These are phyloP conservation scores for Drosophila percnosoma DNA, from an alignment of 2,888 invertebrate species.

Conservation along the genomic window DNA sequence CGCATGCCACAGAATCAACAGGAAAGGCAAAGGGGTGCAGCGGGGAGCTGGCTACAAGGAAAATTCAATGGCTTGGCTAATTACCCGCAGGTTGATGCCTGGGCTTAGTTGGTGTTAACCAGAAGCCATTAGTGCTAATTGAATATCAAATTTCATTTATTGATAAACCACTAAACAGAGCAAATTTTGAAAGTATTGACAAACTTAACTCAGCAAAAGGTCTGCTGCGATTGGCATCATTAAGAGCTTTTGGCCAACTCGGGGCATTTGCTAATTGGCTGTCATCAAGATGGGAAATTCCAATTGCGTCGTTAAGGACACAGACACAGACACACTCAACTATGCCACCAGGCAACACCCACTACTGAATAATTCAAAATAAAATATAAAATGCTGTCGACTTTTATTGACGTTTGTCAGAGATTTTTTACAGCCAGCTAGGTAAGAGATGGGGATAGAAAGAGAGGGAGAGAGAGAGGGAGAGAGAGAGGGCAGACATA, in stretches of 20 bases:
- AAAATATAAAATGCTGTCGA: constrained; percentile 53
- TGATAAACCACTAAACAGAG: constrained; percentile 16
- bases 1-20: constrained; percentile 37
- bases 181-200: constrained; percentile 37
- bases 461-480: background rate
- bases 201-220: background rate
- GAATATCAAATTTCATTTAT: constrained; percentile 65
- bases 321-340: background rate
- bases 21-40: constrained; percentile 9
- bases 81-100: constrained; percentile 6
- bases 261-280: constrained; percentile 42
- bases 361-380: constrained; percentile 49
- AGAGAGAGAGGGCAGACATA: constrained; percentile 9
- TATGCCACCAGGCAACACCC: background rate
- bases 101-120: constrained; percentile 30
- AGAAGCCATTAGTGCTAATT: constrained; percentile 73
- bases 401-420: constrained; percentile 50
- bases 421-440: constrained; percentile 18
- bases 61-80: constrained; percentile 22
- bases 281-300: constrained; percentile 11
- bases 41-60: background rate
- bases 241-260: constrained; percentile 24
- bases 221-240: constrained; percentile 19
- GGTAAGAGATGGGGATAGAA: constrained; percentile 10
- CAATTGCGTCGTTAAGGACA: constrained; percentile 16